These are phyloP conservation scores for Aporrectodea caliginosa DNA, from an alignment of 1,140 invertebrate genomes.

Conservation along the genomic window DNA sequence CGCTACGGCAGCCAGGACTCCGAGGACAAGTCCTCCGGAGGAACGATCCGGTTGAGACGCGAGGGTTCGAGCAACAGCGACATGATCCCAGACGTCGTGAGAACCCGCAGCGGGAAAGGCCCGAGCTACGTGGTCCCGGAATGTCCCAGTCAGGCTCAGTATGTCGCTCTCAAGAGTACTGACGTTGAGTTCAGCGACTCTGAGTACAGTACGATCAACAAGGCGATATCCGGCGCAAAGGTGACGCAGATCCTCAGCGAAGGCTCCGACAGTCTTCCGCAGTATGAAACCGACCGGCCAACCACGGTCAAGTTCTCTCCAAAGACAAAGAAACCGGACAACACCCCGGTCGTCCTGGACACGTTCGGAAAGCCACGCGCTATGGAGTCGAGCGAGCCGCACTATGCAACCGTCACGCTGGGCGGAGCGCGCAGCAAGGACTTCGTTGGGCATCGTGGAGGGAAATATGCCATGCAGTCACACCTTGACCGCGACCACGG, in stretches of 20 bases:
- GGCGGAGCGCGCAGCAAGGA: constrained; percentile 21
- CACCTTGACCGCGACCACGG: constrained; percentile 1
- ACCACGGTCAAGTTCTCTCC: not conserved
- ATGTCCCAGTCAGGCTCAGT: not conserved
- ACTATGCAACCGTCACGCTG: not conserved
- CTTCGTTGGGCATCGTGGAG: not conserved
- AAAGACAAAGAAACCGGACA: not conserved
- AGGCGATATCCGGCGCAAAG: constrained; percentile 13
- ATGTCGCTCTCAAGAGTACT: not conserved
- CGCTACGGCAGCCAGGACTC: not conserved
- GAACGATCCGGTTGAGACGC: not conserved
- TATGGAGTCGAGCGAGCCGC: not conserved
- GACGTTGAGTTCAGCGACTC: not conserved
- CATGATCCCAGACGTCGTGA: constrained; percentile 29
- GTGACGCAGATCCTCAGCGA: constrained; percentile 6
- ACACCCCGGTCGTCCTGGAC: not conserved
- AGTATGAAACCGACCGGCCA: not conserved
- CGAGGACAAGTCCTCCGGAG: not conserved
- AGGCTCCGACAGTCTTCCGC: not conserved
- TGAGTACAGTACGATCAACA: constrained; percentile 26
- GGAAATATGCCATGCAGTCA: not conserved
- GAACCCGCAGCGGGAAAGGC: constrained; percentile 5
- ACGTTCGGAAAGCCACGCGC: not conserved
- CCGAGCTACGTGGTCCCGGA: not conserved
- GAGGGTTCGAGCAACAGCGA: constrained; percentile 11